Base-by-base conservation (phyloP, 92 coral and sea anemone species). In the Galaxea fascicularis region DNA sequence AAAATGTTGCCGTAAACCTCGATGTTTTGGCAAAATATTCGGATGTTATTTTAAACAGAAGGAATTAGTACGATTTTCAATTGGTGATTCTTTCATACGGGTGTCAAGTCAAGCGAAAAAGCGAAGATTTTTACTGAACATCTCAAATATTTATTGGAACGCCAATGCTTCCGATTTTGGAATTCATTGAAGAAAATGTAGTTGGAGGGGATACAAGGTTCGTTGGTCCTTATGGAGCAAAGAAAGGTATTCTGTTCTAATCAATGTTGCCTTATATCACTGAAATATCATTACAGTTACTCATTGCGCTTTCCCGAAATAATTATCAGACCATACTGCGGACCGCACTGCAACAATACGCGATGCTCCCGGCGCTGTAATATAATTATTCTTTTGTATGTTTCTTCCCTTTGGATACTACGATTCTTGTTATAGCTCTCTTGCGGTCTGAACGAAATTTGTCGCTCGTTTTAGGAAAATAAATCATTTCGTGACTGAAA, bases 121-220 rank as follows among this genome's bases (percentile, higher is more conserved):
- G 18, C 12, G 20, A 46, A 71, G 25, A 27, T 71, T 22, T 21
- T 6, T 35, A 35, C 41, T 22, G 10, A 10, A 44, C 12, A 15
- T 17, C 24, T 21, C 30, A 25, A 21, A 15, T 26, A 12, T 44
- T 12, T 22, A 21, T 21, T 30, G 53, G 7, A 2, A 63, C 70
- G 65, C 62, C 74, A 82, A 93, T 91, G 94, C 88, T 90, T 65
- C 92, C 94, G 11, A 73, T 88, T 9, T 41, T 93, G 87, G 97
- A 93, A 17, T 91, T 87, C 30, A 87, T 93, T 44, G 97, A 91
- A 52, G 88, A 83, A 3, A 91, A 85, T 49, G 85, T 91, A 0
- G 80, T 91, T 52, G 97, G 97, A 8, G 80, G 97, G 70, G 91
- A 93, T 35, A 86, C 94, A 14, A 67, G 82, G 47, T 85, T 91